Base-by-base conservation (phyloP, 2,888 invertebrate species). In the Coremacera marginata region DNA sequence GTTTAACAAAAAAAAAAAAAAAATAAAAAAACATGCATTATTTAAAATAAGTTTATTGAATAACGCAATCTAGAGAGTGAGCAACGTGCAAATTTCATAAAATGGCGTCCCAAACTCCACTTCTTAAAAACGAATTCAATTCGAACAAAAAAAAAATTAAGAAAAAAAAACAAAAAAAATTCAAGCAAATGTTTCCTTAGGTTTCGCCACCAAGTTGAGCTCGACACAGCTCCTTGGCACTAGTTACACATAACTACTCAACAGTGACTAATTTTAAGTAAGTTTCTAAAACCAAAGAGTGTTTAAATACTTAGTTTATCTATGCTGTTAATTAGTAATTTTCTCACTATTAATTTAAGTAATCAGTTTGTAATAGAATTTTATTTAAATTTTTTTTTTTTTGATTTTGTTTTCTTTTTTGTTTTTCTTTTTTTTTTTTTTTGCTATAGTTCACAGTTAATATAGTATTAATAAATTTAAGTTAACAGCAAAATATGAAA, bases 231-330 rank as follows among this genome's bases (percentile, higher is more conserved):
- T 34, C 34, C 74, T n/a, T 52, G 55, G 65, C 44, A 52, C 37
- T 55, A 55, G 16, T 72, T 72, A n/a, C 51, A 14, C 27, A 37
- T 19, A 16, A 63, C 44, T 11, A 60, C 68, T 62, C 62, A 27
- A 49, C 70, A 76, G 70, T 74, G 74, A 74, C 65, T 74, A 74
- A 55, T 74, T 74, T 74, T 74, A 74, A 74, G 74, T 55, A 67
- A 55, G 55, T 74, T 86, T 86, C 83, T 86, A 83, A 86, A 84
- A 86, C 85, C 85, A 86, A 86, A 86, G 85, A 86, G 83, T 84
- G 68, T 74, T 74, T 67, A 37, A 31, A 51, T 73, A 62, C 31
- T 62, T 71, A 76, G 51, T 76, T 76, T 55, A 63, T 65, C 67
- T 51, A n/a, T 22, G 44, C 60, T 68, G 49, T 67, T 67, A 55